Evolutionary conservation across 2,113 vertebrate genomes (phyloP).

Genomic region (Scalopus aquaticus): DNA sequence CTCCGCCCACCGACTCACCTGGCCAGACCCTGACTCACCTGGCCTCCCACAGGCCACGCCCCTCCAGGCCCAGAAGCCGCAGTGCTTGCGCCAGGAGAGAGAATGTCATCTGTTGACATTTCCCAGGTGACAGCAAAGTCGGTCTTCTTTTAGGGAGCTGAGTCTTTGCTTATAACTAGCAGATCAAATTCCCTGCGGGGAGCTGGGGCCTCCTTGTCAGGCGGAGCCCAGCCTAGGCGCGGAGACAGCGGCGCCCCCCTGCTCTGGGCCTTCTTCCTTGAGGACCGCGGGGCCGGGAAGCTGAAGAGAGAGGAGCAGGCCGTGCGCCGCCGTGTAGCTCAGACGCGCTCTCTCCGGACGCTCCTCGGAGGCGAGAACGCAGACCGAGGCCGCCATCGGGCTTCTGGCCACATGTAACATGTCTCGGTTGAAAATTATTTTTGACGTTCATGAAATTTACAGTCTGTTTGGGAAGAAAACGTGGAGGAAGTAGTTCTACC

Average conservation of each 20-base stretch:
- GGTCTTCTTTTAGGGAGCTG: constrained; percentile 77
- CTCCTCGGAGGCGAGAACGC: too few species aligned
- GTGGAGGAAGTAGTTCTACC: neutral
- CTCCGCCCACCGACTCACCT: too few species aligned
- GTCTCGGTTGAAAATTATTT: neutral
- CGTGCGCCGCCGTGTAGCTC: neutral
- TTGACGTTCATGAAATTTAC: neutral
- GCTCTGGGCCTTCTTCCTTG: neutral
- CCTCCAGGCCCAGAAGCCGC: constrained; percentile 64
- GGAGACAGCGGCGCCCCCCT: too few species aligned
- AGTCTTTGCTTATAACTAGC: constrained; percentile 84
- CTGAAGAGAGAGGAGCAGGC: neutral
- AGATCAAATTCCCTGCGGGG: constrained; percentile 81
- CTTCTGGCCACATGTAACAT: neutral
- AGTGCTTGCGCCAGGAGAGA: constrained; percentile 67
- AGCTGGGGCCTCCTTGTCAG: constrained; percentile 69
- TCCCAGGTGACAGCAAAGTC: constrained; percentile 83
- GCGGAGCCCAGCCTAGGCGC: constrained; percentile 9
- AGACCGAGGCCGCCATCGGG: neutral
- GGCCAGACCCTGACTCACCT: constrained; percentile 56
- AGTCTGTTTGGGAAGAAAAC: neutral
- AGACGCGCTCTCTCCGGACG: neutral
- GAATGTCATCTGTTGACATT: constrained; percentile 82
- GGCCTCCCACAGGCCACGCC: constrained; percentile 47
- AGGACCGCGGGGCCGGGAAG: neutral